Percentiles rank a stretch among this genome's conserved stretches.
Conservation (phyloP, 2,888 invertebrate species). For the Nomada lathburiana region DNA sequence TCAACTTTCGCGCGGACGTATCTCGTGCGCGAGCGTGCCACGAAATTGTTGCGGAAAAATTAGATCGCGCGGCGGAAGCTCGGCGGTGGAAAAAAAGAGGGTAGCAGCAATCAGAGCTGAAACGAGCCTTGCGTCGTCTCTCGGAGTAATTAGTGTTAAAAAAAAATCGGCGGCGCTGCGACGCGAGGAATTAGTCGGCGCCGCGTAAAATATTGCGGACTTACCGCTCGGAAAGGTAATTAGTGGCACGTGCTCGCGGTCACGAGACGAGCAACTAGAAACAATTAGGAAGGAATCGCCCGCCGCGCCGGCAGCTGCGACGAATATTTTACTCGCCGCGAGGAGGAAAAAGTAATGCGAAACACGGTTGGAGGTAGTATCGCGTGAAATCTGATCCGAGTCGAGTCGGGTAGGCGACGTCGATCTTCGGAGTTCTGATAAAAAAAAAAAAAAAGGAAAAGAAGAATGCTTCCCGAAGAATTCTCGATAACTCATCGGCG, state of each 20-base stretch:
- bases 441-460: too few relatives aligned
- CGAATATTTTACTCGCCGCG: conserved; percentile 53
- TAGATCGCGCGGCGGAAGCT: conserved; percentile 18
- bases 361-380: conserved; percentile 36
- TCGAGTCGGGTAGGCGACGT: too few relatives aligned
- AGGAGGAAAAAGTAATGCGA: conserved; percentile 51
- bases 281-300: conserved; percentile 71
- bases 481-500: too few relatives aligned
- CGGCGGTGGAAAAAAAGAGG: not conserved
- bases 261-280: conserved; percentile 64
- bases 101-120: conserved; percentile 10
- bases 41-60: conserved; percentile 37
- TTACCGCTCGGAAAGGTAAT: conserved; percentile 66
- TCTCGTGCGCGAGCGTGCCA: conserved; percentile 19
- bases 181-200: conserved; percentile 47
- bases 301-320: conserved; percentile 67
- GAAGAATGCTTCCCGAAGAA: too few relatives aligned
- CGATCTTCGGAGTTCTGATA: too few relatives aligned
- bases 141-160: conserved; percentile 64
- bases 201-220: conserved; percentile 67
- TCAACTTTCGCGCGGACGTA: conserved; percentile 10
- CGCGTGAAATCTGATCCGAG: conserved; percentile 26
- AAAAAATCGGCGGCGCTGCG: conserved; percentile 56
- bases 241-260: conserved; percentile 72
- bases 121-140: conserved; percentile 35